These are phyloP conservation scores for Epizoanthus illoricatus DNA, from an alignment of 92 coral and sea anemone species.

Conservation along the genomic window DNA sequence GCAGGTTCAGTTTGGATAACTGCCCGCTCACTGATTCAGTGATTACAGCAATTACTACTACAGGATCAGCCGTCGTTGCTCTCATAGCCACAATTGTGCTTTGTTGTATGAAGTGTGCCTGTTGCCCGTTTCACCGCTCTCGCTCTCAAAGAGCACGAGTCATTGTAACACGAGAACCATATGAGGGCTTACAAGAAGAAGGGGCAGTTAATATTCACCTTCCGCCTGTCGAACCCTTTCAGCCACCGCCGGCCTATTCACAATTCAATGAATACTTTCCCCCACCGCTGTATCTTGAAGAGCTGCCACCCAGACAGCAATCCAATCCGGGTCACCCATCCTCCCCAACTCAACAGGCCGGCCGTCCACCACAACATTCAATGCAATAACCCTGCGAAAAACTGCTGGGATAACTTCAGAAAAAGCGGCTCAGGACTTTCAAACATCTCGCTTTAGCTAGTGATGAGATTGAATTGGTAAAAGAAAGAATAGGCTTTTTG, in stretches of 20 bases:
- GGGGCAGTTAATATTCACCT: background rate
- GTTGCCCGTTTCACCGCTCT: conserved; percentile 18
- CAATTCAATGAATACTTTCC: background rate
- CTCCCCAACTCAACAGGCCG: background rate
- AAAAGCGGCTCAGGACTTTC: too few relatives aligned
- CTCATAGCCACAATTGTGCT: background rate
- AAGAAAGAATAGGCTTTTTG: too few relatives aligned
- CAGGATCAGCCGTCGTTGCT: background rate
- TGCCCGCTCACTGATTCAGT: background rate
- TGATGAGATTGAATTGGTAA: too few relatives aligned
- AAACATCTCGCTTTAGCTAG: too few relatives aligned
- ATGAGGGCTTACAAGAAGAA: background rate
- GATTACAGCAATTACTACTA: background rate
- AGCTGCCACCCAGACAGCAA: background rate
- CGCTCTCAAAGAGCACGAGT: background rate
- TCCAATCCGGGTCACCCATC: background rate
- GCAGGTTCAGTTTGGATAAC: background rate
- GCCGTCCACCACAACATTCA: background rate
- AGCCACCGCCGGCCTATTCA: background rate
- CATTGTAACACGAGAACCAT: background rate
- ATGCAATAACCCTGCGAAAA: too few relatives aligned
- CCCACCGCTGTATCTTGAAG: conserved; percentile 19
- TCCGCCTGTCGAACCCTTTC: background rate
- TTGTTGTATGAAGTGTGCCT: background rate
- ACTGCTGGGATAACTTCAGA: too few relatives aligned